Percentiles rank a stretch among this genome's conserved stretches.
Evolutionary conservation across 2,113 vertebrate species (phyloP).

Genomic region (Ptychochromis oligacanthus): DNA sequence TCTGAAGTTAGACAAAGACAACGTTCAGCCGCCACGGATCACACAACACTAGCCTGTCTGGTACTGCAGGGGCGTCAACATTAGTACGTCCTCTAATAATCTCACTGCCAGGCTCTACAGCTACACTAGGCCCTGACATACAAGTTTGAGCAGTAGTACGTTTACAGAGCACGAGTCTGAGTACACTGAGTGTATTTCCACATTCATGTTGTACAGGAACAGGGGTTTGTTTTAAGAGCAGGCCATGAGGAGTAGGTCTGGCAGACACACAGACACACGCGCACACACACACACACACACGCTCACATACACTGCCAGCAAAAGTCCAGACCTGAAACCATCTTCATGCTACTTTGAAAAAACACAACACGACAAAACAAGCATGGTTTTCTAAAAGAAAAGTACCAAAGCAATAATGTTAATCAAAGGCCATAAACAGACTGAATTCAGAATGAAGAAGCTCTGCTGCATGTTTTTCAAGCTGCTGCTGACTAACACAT

Average conservation of each 20-base stretch:
- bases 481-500: constrained; percentile 29
- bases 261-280: background rate
- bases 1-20: constrained; percentile 27
- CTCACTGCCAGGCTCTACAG: constrained; percentile 47
- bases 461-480: constrained; percentile 44
- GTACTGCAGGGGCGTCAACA: constrained; percentile 45
- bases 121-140: constrained; percentile 20
- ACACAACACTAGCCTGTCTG: constrained; percentile 44
- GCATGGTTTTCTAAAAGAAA: constrained; percentile 27
- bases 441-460: constrained; percentile 48
- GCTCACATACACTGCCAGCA: constrained; percentile 17
- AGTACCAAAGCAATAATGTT: constrained; percentile 72
- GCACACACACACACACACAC: background rate
- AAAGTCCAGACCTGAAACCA: constrained; percentile 44
- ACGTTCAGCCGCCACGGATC: constrained; percentile 35
- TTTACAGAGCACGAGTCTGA: constrained; percentile 54
- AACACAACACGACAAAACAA: constrained; percentile 54
- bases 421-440: constrained; percentile 64
- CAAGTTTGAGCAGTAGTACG: constrained; percentile 61
- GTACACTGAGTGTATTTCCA: constrained; percentile 61
- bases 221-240: constrained; percentile 32
- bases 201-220: constrained; percentile 67
- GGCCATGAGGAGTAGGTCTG: constrained; percentile 36
- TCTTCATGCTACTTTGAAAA: constrained; percentile 66
- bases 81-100: constrained; percentile 31